Evolutionary conservation across 92 coral and sea anemone species (phyloP), one percentile per base, ranked within the genome.

Genomic region (Palythoa heliodiscus): DNA sequence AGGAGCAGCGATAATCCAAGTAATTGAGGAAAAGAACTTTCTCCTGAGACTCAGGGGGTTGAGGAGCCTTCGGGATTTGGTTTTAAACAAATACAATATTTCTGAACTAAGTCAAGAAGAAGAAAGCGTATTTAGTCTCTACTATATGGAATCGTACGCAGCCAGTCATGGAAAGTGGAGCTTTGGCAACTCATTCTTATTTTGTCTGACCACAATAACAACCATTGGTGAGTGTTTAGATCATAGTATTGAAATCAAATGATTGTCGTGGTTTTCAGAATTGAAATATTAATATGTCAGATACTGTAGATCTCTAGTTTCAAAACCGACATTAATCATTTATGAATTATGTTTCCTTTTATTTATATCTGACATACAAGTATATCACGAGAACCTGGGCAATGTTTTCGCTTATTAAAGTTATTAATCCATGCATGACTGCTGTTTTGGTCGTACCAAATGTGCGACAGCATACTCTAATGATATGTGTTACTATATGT

Each of bases 1-100:
- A 2, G 97, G 97, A 1, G 95, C 95, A 2, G 91, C 90, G 7
- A 70, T 92, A 43, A 92, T 93, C 60, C 92, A 86, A 80, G 91
- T 83, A 37, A 85, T 93, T 5, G 98, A 93, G 60, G 61, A 82
- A 14, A 71, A 86, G 14, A 37, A 77, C 5, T 89, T 87, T 25
- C 19, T 23, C 11, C 37, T 3, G 16, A 87, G 86, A 22, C 71
- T 87, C 7, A 54, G 64, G 22, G 25, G 53, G 8, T 63, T 82
- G 52, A 64, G 38, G 52, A 53, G 38, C 5, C 25, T 87, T 2
- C 88, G 95, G 17, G 75, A 16, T 38, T 77, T 77, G 25, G 92
- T 93, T 12, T 63, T 84, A 38, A n/a, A 11, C 64, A 93, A 92
- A 87, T 93, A 93, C 37, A 93, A 93, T 83, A 90, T 93, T 50